Evolutionary conservation across 2,888 invertebrate genomes (phyloP).

Genomic region (Drosophila nr. fundita): DNA sequence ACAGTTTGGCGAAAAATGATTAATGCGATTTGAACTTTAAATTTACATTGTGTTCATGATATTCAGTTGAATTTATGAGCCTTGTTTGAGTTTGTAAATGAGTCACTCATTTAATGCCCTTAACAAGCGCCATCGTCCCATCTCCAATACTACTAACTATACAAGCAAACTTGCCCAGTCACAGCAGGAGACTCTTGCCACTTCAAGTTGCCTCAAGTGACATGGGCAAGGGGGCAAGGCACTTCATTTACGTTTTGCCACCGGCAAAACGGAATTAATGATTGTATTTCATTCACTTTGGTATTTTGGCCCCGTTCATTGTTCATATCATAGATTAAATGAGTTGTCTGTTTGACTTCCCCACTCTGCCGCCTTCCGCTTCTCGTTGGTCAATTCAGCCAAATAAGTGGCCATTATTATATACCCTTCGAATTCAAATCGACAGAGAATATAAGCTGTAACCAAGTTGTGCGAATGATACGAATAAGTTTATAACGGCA

Average conservation of each 20-base stretch:
- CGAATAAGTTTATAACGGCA: no score
- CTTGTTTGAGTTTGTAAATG: slow-evolving; percentile 79
- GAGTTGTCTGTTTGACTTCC: slow-evolving; percentile 48
- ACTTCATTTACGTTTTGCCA: slow-evolving; percentile 44
- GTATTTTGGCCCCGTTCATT: slow-evolving; percentile 29
- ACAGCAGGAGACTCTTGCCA: slow-evolving; percentile 21
- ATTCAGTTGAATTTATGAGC: slow-evolving; percentile 78
- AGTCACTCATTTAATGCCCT: slow-evolving; percentile 78
- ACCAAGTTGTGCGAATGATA: neutral
- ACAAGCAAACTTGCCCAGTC: slow-evolving; percentile 31
- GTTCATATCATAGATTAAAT: slow-evolving; percentile 54
- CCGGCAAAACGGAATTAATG: slow-evolving; percentile 70
- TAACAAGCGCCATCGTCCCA: slow-evolving; percentile 52
- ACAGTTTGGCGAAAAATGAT: slow-evolving; percentile 69
- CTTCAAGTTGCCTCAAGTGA: slow-evolving; percentile 26
- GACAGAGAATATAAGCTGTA: neutral
- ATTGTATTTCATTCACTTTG: slow-evolving; percentile 71
- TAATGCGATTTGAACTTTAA: slow-evolving; percentile 78
- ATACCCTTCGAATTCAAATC: neutral
- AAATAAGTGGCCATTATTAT: slow-evolving; percentile 32
- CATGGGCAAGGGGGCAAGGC: neutral
- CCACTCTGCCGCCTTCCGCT: neutral
- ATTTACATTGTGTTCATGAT: slow-evolving; percentile 80
- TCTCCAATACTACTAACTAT: slow-evolving; percentile 26
- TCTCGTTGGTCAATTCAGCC: slow-evolving; percentile 11